Base-by-base conservation (phyloP, 2,888 invertebrate genomes). In the Campopleginae sp. region DNA sequence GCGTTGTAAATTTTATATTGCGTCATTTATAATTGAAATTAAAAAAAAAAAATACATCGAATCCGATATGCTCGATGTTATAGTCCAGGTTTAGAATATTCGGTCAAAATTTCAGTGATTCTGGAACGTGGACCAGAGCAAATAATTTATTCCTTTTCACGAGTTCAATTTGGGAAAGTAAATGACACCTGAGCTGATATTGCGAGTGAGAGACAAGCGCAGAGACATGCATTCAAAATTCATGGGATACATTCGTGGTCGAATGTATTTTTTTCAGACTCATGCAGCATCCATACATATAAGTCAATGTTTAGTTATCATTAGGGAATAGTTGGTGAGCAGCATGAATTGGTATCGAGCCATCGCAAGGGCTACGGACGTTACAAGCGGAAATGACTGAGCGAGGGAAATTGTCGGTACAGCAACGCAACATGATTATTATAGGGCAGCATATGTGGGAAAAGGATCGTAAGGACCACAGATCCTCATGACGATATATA, bases 401-500 rank as follows among this genome's bases (percentile, higher is more conserved):
- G 17, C 19, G 23, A 44, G 6, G 19, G 44, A 31, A 61, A 17
- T 14, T 46, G 27, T 44, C 44, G 14, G 31, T 74, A 12, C 5
- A 31, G 4, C 12, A 27, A 46, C 12, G 23, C 44, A 46, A 17
- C 27, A 44, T 38, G 7, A 38, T 44, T 27, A 74, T 63, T 5
- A n/a, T n/a, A 33, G 42, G 51, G 17, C 33, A 7, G 54, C 66
- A 42, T 33, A 46, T 58, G 54, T 19, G 44, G 54, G 27, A 65
- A 65, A 14, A 51, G 19, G 46, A 72, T 71, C 66, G 27, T 31
- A 58, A 23, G n/a, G 23, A 72, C 33, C 51, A 65, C 38, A 65
- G 54, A 81, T 81, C 81, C 63, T 54, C 74, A 70, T 33, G 65
- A 42, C 42, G 68, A 74, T 81, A 78, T 51, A 42, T 68, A 81